A percentile compares a stretch with the other conserved stretches of the same genome.
Conservation (phyloP, 2,888 invertebrate species). For the Nemotelus pantherinus region DNA sequence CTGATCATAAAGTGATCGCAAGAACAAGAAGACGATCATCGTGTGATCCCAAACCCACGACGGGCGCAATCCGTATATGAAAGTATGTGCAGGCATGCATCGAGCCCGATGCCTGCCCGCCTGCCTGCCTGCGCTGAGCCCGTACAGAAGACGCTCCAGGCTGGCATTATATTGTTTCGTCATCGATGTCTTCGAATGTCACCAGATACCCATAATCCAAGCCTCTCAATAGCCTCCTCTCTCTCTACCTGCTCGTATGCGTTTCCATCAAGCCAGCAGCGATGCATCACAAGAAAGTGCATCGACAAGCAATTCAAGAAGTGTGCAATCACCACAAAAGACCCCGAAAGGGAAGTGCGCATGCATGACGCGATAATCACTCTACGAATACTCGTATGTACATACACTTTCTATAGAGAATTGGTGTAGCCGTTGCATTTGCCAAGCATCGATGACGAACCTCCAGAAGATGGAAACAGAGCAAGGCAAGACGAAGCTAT, state of each 20-base stretch:
- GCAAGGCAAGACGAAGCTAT: no score
- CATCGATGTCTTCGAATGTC: conserved; percentile 32
- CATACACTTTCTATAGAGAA: conserved; percentile 17
- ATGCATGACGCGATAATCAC: conserved; percentile 40
- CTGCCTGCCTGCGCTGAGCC: neutral
- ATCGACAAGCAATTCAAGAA: conserved; percentile 30
- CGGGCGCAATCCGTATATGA: neutral
- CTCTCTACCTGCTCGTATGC: neutral
- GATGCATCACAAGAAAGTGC: conserved; percentile 23
- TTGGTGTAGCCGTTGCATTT: conserved; percentile 14
- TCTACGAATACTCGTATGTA: neutral
- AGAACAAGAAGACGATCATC: conserved; percentile 18
- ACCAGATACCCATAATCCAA: neutral
- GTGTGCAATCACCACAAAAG: conserved; percentile 38
- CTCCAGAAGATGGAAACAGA: conserved; percentile 17
- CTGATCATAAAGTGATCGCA: conserved; percentile 11
- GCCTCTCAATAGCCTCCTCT: no score
- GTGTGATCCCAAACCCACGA: conserved; percentile 2
- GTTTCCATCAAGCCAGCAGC: neutral
- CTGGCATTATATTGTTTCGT: conserved; percentile 15
- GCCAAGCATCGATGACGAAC: conserved; percentile 15
- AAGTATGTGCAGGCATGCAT: conserved; percentile 9
- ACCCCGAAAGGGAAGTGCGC: conserved; percentile 48
- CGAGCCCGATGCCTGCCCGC: neutral
- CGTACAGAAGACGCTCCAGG: conserved; percentile 25